These are phyloP conservation scores for Tamandua tetradactyla DNA, from an alignment of 2,797 vertebrate species.

Conservation along the genomic window DNA sequence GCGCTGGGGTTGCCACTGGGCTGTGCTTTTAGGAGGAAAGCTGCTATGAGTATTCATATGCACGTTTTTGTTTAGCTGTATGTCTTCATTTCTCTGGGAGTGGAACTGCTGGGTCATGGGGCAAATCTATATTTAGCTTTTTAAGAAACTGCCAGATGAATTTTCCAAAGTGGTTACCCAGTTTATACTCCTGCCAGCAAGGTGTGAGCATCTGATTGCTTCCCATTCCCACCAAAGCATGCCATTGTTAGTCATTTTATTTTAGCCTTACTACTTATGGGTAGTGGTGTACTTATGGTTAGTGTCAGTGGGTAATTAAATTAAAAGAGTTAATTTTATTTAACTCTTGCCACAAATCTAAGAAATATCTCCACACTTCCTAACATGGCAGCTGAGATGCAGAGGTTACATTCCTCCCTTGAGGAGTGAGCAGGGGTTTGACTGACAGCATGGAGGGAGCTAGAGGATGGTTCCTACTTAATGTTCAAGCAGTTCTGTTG, in stretches of 20 bases:
- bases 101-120: background rate
- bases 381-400: too few relatives aligned
- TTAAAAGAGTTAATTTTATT: too few relatives aligned
- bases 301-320: too few relatives aligned
- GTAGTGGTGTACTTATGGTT: background rate
- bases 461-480: too few relatives aligned
- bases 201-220: rapidly evolving
- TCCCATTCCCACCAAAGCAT: background rate
- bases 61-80: background rate
- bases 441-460: too few relatives aligned
- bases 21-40: rapidly evolving
- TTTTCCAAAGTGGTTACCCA: background rate
- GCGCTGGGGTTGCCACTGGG: background rate
- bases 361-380: background rate
- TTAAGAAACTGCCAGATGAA: background rate
- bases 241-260: too few relatives aligned
- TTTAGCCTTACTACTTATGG: background rate
- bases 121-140: background rate
- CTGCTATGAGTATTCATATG: background rate
- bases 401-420: background rate
- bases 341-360: background rate
- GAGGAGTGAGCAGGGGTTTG: background rate
- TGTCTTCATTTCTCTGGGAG: background rate
- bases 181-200: background rate
- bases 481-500: too few relatives aligned